Conservation (phyloP, 1,140 invertebrate genomes). For the Drosophila triauraria region DNA sequence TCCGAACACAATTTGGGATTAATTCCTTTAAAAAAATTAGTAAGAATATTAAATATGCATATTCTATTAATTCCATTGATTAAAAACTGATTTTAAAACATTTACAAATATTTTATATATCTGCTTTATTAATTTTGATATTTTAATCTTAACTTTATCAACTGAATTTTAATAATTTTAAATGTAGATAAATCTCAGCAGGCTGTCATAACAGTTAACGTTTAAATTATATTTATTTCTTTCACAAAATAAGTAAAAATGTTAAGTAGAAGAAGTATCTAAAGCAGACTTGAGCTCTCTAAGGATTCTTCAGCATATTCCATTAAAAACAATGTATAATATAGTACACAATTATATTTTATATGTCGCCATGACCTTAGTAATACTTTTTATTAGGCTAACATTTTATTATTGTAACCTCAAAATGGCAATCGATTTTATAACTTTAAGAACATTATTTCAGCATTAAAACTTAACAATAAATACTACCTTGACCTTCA, state of each 20-base stretch:
- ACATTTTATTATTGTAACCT: background rate
- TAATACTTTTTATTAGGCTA: background rate
- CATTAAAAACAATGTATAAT: too few relatives aligned
- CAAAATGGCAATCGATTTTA: background rate
- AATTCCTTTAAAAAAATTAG: too few relatives aligned
- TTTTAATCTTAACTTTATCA: background rate
- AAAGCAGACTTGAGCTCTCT: too few relatives aligned
- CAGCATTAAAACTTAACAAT: background rate
- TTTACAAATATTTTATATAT: background rate
- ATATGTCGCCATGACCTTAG: too few relatives aligned
- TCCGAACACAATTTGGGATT: too few relatives aligned
- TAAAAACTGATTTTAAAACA: too few relatives aligned
- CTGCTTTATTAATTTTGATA: too few relatives aligned
- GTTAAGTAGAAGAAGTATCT: too few relatives aligned
- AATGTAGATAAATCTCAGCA: accelerated
- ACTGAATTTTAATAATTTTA: background rate
- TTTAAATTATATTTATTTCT: background rate
- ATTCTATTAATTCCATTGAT: too few relatives aligned
- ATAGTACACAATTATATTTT: too few relatives aligned
- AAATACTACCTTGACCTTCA: background rate
- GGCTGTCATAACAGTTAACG: background rate
- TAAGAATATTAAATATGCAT: too few relatives aligned
- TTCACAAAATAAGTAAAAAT: background rate
- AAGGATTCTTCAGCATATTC: too few relatives aligned
- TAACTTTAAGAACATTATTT: background rate